Conservation (phyloP, 2,113 vertebrate species). For the Sakesphorus luctuosus region DNA sequence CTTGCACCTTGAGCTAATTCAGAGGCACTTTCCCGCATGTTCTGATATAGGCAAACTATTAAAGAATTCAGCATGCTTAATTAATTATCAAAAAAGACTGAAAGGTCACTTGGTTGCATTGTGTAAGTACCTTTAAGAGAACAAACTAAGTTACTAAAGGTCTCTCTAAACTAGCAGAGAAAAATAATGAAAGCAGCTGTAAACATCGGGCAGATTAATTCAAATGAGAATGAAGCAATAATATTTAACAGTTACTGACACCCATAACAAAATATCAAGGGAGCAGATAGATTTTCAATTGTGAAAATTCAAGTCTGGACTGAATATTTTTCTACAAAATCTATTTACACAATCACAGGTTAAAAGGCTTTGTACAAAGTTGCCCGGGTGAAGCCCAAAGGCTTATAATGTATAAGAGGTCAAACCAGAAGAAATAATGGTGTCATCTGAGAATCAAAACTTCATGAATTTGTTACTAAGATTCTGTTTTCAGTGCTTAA, state of each 20-base stretch:
- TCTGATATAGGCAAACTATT: slow-evolving; percentile 13
- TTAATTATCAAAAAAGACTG: slow-evolving; percentile 10
- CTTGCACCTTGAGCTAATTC: slow-evolving; percentile 20
- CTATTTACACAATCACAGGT: not conserved
- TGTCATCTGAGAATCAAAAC: not conserved
- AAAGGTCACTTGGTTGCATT: not conserved
- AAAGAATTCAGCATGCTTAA: slow-evolving; percentile 32
- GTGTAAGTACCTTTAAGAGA: not conserved
- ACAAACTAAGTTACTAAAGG: not conserved
- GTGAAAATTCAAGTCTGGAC: not conserved
- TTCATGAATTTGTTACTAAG: not conserved
- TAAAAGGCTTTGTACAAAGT: not conserved
- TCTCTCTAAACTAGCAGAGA: not conserved
- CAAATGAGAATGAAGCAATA: not conserved
- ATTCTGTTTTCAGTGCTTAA: not conserved
- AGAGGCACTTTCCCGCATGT: not conserved
- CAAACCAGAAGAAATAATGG: not conserved
- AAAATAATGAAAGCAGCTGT: not conserved
- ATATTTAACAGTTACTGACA: slow-evolving; percentile 4
- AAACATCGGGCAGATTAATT: not conserved
- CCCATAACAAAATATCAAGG: not conserved
- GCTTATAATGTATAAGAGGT: not conserved
- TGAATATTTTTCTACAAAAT: not conserved
- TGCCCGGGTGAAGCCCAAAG: not conserved
- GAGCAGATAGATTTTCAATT: not conserved